Conservation (phyloP, 2,888 invertebrate genomes). For the Acholoe squamosa region DNA sequence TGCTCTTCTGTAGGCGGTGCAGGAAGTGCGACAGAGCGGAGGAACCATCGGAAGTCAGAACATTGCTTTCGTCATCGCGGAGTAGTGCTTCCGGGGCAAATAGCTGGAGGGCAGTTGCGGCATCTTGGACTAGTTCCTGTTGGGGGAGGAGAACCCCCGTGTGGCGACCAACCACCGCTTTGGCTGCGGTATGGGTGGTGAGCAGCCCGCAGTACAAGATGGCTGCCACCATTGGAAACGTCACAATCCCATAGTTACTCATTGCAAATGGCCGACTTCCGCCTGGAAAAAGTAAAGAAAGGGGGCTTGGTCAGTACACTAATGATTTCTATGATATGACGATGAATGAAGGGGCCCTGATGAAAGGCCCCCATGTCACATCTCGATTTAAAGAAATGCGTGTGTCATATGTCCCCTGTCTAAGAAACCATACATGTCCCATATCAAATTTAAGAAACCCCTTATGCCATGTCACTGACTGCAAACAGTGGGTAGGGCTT, state of each 20-base stretch:
- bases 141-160: not conserved
- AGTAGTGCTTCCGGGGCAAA: not conserved
- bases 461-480: too few relatives aligned
- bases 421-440: too few relatives aligned
- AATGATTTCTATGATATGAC: too few relatives aligned
- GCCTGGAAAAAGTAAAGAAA: not conserved
- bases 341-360: too few relatives aligned
- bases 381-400: too few relatives aligned
- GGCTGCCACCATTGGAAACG: slow-evolving; percentile 42
- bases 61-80: not conserved
- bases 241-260: slow-evolving; percentile 33
- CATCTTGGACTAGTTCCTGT: not conserved
- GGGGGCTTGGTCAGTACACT: not conserved
- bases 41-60: not conserved
- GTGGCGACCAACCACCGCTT: slow-evolving; percentile 30
- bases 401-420: too few relatives aligned
- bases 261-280: slow-evolving; percentile 30
- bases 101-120: not conserved
- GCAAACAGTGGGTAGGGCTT: too few relatives aligned
- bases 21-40: not conserved
- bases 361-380: too few relatives aligned
- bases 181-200: slow-evolving; percentile 53
- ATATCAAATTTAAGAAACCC: too few relatives aligned
- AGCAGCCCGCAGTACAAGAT: slow-evolving; percentile 35
- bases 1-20: not conserved